Evolutionary conservation across 1,140 invertebrate genomes (phyloP).

Genomic region (Drosophila bifasciata): DNA sequence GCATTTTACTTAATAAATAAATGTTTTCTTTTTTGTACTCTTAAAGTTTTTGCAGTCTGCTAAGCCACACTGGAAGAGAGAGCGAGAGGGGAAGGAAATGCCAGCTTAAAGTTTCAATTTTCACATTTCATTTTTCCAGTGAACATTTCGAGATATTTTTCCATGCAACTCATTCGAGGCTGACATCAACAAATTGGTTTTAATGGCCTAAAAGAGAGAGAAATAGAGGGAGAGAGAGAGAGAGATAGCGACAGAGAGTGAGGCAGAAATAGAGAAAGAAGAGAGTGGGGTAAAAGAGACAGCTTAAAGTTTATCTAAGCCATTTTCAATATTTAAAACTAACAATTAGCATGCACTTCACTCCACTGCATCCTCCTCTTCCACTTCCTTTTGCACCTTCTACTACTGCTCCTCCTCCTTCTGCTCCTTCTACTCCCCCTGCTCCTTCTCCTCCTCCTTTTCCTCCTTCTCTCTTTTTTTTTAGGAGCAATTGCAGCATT

Average conservation of each 20-base stretch:
- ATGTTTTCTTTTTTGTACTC: conserved; percentile 29
- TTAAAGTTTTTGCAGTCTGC: neutral
- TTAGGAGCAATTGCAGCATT: conserved; percentile 10
- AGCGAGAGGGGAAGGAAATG: neutral
- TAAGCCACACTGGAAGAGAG: too few species aligned
- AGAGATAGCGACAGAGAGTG: neutral
- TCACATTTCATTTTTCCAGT: conserved; percentile 13
- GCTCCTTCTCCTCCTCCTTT: neutral
- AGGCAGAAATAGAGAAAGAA: neutral
- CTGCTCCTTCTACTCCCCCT: neutral
- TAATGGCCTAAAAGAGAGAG: conserved; percentile 8
- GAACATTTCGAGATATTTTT: neutral
- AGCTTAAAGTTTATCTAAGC: conserved; percentile 31
- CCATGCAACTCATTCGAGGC: neutral
- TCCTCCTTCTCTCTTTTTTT: conserved; percentile 1
- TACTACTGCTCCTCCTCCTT: neutral
- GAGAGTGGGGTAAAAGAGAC: too few species aligned
- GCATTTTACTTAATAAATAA: conserved; percentile 26
- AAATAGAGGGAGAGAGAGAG: too few species aligned
- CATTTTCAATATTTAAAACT: conserved; percentile 63
- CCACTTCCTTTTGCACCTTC: neutral
- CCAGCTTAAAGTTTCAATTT: conserved; percentile 20
- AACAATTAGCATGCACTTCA: conserved; percentile 47
- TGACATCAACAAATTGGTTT: conserved; percentile 31
- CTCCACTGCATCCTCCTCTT: neutral